phyloP scores from a whole-genome alignment of 2,797 vertebrate genomes.

The Neosalanx taihuensis region DNA sequence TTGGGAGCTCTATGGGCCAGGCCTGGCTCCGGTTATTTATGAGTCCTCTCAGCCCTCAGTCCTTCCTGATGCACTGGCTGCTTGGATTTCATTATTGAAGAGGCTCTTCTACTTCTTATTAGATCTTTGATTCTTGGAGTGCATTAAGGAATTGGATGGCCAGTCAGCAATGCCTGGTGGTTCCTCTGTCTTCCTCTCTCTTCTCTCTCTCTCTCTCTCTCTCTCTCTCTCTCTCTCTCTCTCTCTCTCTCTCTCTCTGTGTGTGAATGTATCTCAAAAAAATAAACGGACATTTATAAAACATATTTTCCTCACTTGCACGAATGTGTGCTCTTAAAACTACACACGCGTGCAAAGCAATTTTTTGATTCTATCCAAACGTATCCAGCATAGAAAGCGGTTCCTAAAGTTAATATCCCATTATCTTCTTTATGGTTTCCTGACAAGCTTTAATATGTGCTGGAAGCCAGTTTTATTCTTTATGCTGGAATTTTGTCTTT shows the following conservation, averaged over 20 bases:
- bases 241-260: not conserved
- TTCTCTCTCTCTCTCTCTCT: conserved; percentile 18
- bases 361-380: conserved; percentile 30
- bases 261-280: not conserved
- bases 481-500: no score
- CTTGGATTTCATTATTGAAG: conserved; percentile 74
- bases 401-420: not conserved
- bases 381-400: conserved; percentile 31
- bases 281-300: not conserved
- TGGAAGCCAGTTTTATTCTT: not conserved
- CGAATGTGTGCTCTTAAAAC: not conserved
- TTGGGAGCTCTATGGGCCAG: conserved; percentile 62
- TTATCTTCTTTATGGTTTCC: not conserved
- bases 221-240: not conserved
- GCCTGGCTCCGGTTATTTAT: conserved; percentile 71
- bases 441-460: not conserved
- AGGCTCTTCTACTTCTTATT: conserved; percentile 73
- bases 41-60: conserved; percentile 52
- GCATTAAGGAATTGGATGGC: conserved; percentile 73
- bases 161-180: conserved; percentile 54
- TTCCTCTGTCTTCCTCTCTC: conserved; percentile 39
- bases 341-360: not conserved
- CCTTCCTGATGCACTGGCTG: conserved; percentile 64
- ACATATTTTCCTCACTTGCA: not conserved
- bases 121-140: conserved; percentile 72